These are phyloP conservation scores for Nylanderia fulva DNA, from an alignment of 1,140 invertebrate species.

Conservation along the genomic window DNA sequence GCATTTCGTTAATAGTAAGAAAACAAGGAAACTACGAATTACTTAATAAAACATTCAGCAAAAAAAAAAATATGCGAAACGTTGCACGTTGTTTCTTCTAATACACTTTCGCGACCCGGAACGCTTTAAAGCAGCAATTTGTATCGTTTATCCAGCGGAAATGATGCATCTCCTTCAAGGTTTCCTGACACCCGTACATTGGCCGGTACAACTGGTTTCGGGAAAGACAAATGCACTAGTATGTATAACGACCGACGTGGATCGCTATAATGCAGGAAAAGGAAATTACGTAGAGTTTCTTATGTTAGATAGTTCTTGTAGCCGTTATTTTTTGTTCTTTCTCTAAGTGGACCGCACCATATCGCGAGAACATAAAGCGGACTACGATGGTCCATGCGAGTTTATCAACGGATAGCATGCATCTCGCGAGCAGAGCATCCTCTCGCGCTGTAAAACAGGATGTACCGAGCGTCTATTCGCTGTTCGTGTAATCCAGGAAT, in stretches of 20 bases:
- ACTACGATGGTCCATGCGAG: slow-evolving; percentile 51
- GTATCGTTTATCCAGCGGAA: slow-evolving; percentile 59
- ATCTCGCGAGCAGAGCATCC: slow-evolving; percentile 26
- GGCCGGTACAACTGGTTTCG: slow-evolving; percentile 46
- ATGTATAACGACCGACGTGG: slow-evolving; percentile 49
- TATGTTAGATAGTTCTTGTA: slow-evolving; percentile 57
- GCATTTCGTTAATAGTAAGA: not conserved
- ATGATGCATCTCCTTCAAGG: slow-evolving; percentile 47
- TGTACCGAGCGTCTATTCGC: slow-evolving; percentile 38
- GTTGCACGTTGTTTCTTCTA: slow-evolving; percentile 4
- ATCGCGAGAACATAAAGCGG: slow-evolving; percentile 51
- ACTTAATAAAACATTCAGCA: not conserved
- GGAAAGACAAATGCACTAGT: slow-evolving; percentile 56
- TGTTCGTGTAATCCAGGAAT: slow-evolving; percentile 43
- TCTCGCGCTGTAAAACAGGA: slow-evolving; percentile 48
- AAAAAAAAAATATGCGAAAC: slow-evolving; percentile 7
- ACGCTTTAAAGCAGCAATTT: slow-evolving; percentile 31
- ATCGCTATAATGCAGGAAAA: slow-evolving; percentile 44
- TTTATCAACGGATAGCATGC: slow-evolving; percentile 60
- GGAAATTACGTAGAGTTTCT: slow-evolving; percentile 31
- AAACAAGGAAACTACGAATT: not conserved
- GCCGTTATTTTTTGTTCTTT: slow-evolving; percentile 37
- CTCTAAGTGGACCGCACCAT: slow-evolving; percentile 48
- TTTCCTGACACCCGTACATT: slow-evolving; percentile 38
- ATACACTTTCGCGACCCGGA: slow-evolving; percentile 29